Evolutionary conservation across 2,888 invertebrate genomes (phyloP).

Genomic region (Erebia ligea): DNA sequence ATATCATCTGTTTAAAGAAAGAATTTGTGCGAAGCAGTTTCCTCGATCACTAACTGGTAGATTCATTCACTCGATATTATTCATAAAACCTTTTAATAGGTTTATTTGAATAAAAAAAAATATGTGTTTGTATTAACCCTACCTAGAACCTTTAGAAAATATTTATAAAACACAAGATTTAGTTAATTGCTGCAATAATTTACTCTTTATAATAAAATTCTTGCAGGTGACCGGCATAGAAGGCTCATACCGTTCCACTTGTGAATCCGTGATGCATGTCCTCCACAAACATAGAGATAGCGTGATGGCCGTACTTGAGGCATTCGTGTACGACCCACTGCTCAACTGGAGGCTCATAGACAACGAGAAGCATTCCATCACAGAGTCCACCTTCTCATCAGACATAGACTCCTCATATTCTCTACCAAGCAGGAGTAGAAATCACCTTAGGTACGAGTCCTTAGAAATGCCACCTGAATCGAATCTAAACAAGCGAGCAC

Average conservation of each 20-base stretch:
- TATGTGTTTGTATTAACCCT: too few species aligned
- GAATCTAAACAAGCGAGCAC: constrained; percentile 93
- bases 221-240: constrained; percentile 97
- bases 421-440: constrained; percentile 68
- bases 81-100: too few species aligned
- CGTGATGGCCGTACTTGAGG: constrained; percentile 99
- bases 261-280: constrained; percentile 99
- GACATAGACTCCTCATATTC: constrained; percentile 71
- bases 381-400: constrained; percentile 71
- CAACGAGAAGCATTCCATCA: constrained; percentile 68
- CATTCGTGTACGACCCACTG: constrained; percentile 99
- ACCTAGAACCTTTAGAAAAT: neutral
- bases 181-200: neutral
- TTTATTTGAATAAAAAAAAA: too few species aligned
- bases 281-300: constrained; percentile 98
- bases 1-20: too few species aligned
- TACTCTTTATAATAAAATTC: neutral
- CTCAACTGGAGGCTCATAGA: constrained; percentile 98
- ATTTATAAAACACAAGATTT: neutral
- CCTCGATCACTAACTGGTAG: too few species aligned
- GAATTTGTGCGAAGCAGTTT: too few species aligned
- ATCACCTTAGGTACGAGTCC: constrained; percentile 70
- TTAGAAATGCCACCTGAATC: constrained; percentile 87
- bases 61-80: too few species aligned
- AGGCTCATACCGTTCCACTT: constrained; percentile 98